A percentile compares a stretch with the other conserved stretches of the same genome.
These are phyloP conservation scores for Sinonovacula constricta DNA, from an alignment of 1,140 invertebrate species.

Conservation along the genomic window DNA sequence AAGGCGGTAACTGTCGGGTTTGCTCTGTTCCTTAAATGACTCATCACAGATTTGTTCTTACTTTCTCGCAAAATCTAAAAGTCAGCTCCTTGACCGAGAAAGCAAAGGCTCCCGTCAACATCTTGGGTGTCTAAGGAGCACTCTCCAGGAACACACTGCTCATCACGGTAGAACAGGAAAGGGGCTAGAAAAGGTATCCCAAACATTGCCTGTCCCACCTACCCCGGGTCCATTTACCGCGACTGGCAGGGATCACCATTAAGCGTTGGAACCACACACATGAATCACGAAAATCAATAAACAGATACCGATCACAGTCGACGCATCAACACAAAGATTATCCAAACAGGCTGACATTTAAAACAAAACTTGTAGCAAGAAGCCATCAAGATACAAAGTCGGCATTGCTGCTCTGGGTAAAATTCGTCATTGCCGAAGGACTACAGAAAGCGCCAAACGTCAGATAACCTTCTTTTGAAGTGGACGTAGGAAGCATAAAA, in stretches of 20 bases:
- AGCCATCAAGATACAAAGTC: not conserved
- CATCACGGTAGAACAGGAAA: not conserved
- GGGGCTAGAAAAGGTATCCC: not conserved
- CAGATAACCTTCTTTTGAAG: not conserved
- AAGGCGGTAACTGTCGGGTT: no score
- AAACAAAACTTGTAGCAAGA: not conserved
- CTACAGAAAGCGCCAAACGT: not conserved
- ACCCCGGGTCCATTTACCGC: not conserved
- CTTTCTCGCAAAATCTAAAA: no score
- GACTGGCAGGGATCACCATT: not conserved
- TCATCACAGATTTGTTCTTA: no score
- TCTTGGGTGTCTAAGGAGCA: not conserved
- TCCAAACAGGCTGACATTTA: not conserved
- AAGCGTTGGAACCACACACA: not conserved
- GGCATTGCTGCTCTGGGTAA: not conserved
- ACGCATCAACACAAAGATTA: not conserved
- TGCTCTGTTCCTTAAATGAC: no score
- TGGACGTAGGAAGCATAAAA: not conserved
- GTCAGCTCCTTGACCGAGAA: conserved; percentile 30
- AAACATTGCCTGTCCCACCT: not conserved
- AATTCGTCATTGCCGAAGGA: not conserved
- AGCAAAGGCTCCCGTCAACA: conserved; percentile 11
- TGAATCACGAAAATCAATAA: not conserved
- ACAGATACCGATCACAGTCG: not conserved
- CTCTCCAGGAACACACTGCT: not conserved